Evolutionary conservation across 2,113 vertebrate genomes (phyloP).

Genomic region (Cyanoramphus novaezelandiae): DNA sequence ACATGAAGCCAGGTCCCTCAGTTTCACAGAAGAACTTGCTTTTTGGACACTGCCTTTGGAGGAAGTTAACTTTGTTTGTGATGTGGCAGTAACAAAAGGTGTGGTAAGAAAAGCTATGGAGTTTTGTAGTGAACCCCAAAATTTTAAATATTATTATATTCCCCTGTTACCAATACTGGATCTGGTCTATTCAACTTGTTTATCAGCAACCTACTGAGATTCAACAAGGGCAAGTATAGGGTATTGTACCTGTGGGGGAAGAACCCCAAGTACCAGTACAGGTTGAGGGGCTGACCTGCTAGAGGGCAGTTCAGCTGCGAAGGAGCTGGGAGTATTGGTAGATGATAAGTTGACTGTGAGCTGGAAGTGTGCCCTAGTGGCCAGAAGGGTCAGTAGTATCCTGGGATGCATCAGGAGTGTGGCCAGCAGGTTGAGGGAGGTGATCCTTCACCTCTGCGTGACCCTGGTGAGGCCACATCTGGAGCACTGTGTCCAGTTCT

Average conservation of each 20-base stretch:
- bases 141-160: not conserved
- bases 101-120: not conserved
- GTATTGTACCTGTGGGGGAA: not conserved
- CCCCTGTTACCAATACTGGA: not conserved
- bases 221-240: not conserved
- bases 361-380: not conserved
- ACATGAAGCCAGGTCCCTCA: constrained; percentile 84
- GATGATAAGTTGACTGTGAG: not conserved
- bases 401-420: not conserved
- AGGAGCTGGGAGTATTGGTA: not conserved
- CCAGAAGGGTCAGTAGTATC: not conserved
- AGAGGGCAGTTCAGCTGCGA: not conserved
- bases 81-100: constrained; percentile 86
- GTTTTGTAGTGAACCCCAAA: not conserved
- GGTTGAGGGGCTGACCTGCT: not conserved
- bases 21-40: constrained; percentile 88
- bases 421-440: not conserved
- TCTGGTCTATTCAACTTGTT: not conserved
- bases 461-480: not conserved
- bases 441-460: not conserved
- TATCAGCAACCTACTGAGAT: not conserved
- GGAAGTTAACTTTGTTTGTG: constrained; percentile 90
- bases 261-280: not conserved
- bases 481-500: not conserved
- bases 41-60: constrained; percentile 90